Evolutionary conservation across 2,888 invertebrate species (phyloP).

Genomic region (Timandra comae): DNA sequence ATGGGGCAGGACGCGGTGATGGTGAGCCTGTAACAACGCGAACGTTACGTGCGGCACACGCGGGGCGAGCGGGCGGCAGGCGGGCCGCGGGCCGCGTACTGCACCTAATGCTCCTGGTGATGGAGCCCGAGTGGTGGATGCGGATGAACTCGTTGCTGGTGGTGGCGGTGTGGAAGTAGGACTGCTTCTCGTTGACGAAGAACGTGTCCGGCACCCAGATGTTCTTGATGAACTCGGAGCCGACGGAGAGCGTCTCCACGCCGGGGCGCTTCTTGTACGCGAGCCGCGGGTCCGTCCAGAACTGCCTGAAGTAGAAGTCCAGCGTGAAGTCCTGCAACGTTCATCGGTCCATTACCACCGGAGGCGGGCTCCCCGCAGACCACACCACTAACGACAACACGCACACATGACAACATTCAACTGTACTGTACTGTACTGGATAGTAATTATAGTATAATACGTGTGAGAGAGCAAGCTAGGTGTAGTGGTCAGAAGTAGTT

Average conservation of each 20-base stretch:
- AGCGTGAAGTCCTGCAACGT: conserved; percentile 89
- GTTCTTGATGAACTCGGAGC: conserved; percentile 94
- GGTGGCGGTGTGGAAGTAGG: conserved; percentile 98
- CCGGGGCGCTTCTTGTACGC: conserved; percentile 90
- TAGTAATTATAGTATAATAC: conserved; percentile 8
- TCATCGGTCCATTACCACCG: conserved; percentile 1
- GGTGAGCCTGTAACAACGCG: conserved; percentile 84
- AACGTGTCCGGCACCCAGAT: conserved; percentile 99
- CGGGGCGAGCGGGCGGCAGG: neutral
- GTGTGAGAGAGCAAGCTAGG: conserved; percentile 4
- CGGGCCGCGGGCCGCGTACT: neutral
- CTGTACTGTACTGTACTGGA: conserved; percentile 16
- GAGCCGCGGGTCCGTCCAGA: conserved; percentile 95
- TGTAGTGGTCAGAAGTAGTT: conserved; percentile 7
- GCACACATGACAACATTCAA: conserved; percentile 20
- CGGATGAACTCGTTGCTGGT: conserved; percentile 98
- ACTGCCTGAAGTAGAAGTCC: conserved; percentile 98
- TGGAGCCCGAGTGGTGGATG: conserved; percentile 93
- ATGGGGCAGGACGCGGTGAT: conserved; percentile 95
- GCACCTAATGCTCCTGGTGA: conserved; percentile 93
- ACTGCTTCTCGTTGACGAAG: conserved; percentile 99
- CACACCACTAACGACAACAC: conserved; percentile 1
- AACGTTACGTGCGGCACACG: neutral
- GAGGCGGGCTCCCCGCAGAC: neutral
- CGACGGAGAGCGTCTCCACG: conserved; percentile 91